Percentiles rank a stretch among this genome's conserved stretches.
phyloP scores from a whole-genome alignment of 2,888 invertebrate genomes.

The Hydraecia micacea region DNA sequence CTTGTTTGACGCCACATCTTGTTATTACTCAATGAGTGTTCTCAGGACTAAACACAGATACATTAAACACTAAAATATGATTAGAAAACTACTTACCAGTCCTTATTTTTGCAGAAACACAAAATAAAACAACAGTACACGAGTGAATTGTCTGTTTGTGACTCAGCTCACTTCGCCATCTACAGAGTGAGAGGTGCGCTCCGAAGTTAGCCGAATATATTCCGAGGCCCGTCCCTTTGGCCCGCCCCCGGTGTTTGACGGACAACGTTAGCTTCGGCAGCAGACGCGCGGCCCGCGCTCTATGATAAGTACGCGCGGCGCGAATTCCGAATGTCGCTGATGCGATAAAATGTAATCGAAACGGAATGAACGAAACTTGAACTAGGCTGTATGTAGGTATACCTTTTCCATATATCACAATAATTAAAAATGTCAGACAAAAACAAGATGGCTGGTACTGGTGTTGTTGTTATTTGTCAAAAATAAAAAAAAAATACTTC shows the following conservation, averaged over 20 bases:
- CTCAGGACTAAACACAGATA: slow-evolving; percentile 3
- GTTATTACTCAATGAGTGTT: slow-evolving; percentile 16
- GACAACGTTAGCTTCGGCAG: slow-evolving; percentile 75
- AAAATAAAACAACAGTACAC: slow-evolving; percentile 62
- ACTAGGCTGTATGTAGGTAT: slow-evolving; percentile 70
- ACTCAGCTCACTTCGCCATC: slow-evolving; percentile 85
- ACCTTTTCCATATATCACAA: slow-evolving; percentile 52
- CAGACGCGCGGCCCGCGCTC: slow-evolving; percentile 83
- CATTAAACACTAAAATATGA: slow-evolving; percentile 40
- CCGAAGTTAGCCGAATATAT: slow-evolving; percentile 80
- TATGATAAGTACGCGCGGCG: slow-evolving; percentile 82
- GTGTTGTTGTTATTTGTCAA: slow-evolving; percentile 26
- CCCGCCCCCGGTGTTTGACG: slow-evolving; percentile 80
- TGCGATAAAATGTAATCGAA: slow-evolving; percentile 71
- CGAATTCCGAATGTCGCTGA: slow-evolving; percentile 75
- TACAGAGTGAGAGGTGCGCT: slow-evolving; percentile 74
- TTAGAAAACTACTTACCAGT: slow-evolving; percentile 76
- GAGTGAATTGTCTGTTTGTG: slow-evolving; percentile 72
- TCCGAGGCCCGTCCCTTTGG: slow-evolving; percentile 78
- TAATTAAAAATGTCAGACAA: slow-evolving; percentile 34
- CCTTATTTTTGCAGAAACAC: slow-evolving; percentile 63
- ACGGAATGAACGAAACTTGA: slow-evolving; percentile 72
- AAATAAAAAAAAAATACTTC: slow-evolving; percentile 23
- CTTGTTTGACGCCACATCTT: slow-evolving; percentile 15
- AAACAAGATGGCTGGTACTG: slow-evolving; percentile 56